Base-by-base conservation (phyloP, 2,113 vertebrate genomes). In the Bubo blakistoni region DNA sequence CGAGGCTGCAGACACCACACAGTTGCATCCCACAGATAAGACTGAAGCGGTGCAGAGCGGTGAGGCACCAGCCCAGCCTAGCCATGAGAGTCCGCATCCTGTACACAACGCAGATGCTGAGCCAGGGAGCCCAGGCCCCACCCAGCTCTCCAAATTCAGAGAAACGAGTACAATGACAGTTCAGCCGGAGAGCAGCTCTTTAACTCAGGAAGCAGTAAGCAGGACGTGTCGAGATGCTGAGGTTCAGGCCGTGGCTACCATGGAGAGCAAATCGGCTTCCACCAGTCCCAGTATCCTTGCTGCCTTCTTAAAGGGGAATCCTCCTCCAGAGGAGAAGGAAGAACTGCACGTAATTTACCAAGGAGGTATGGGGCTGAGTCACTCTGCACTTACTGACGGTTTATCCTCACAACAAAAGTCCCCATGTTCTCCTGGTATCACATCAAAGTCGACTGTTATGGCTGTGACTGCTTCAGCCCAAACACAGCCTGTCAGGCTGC, bases 251-350 rank as follows among this genome's bases (percentile, higher is more conserved):
- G 99, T 99, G 76, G 98, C 98, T 9, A 95, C 96, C 0, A 98
- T 98, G 16, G 98, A 99, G 93, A 99, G 97, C 91, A 99, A 98
- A 88, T 98, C 99, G 0, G 99, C 99, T 30, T 98, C 98, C 82
- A 99, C 99, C 25, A 99, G 99, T 81, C 99, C 99, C 15, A 99
- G 98, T 90, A 98, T 99, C 96, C 97, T 99, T 42, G 65, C 98
- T 8, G 95, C 97, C 3, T 95, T 98, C 49, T 80, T 95, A 54
- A 98, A 96, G 74, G 98, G 73, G 70, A 98, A 77, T 86, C 63
- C 69, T 52, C 85, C 90, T 49, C 34, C 92, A 3, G 85, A 96
- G 91, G 74, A 51, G 44, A 91, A 92, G 19, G 98, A 98, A 34
- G 98, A 98, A 83, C 96, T 99, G 82, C 95, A 98, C 38, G 58